Base-by-base conservation (phyloP, 1,140 invertebrate genomes). In the Melanaphis sacchari region DNA sequence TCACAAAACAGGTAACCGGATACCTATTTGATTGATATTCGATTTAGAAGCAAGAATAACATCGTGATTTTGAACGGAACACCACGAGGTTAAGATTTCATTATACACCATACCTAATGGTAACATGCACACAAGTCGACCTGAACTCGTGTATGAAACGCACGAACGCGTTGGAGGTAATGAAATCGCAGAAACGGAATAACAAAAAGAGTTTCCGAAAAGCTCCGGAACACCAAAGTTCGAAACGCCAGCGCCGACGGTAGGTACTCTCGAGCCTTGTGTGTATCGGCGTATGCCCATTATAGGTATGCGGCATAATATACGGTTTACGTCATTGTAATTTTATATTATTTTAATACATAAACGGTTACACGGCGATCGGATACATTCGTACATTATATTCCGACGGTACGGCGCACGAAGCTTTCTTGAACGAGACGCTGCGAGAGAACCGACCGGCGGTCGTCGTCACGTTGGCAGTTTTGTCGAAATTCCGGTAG, bases 401-500 rank as follows among this genome's bases (percentile, higher is more conserved):
- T 40, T 82, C n/a, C 6, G 7, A 38, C 36, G 18, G 81, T n/a
- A 40, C 22, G n/a, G n/a, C 18, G 46, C 4, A 49, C 31, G 9
- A 41, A 84, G 40, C 82, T 87, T 43, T 46, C 22, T 26, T 24
- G 41, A 26, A 41, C 40, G 84, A 26, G 22, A 43, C 46, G 18
- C 46, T 11, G 46, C 84, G 26, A n/a, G 31, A 76, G n/a, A 76
- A 9, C 82, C 82, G 85, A 22, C 18, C 46, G 31, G 18, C 46
- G 22, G 38, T n/a, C 52, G 89, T 66, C 89, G 91, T 93, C 91
- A 93, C 81, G 91, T 93, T 93, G 91, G 91, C 81, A 93, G 91
- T 93, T 84, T 85, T 84, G 91, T 93, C 91, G 91, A 93, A 92
- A 93, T 93, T 85, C 91, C 91, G 91, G 91, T 85, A 93, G 91